These are phyloP conservation scores for Serilophus lunatus DNA, from an alignment of 2,113 vertebrate species.

Conservation along the genomic window DNA sequence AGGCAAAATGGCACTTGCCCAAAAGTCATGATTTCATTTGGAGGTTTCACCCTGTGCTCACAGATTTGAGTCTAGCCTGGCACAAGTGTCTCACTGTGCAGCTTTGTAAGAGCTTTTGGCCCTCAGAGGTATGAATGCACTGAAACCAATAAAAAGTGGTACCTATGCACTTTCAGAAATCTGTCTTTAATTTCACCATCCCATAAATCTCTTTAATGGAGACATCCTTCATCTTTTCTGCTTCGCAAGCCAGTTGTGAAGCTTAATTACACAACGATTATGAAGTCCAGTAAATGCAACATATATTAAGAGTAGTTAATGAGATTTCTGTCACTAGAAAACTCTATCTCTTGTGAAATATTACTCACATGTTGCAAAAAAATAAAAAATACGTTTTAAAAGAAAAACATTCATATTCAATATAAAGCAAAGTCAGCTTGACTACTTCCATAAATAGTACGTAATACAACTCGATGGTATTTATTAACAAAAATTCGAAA, in stretches of 20 bases:
- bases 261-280: slow-evolving; percentile 33
- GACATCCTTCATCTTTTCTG: slow-evolving; percentile 48
- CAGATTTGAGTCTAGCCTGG: neutral
- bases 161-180: neutral
- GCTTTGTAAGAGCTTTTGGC: neutral
- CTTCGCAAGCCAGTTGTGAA: slow-evolving; percentile 38
- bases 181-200: neutral
- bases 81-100: neutral
- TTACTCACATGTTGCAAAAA: neutral
- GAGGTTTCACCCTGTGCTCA: neutral
- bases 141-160: neutral
- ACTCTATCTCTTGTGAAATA: slow-evolving; percentile 6
- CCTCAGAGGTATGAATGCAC: neutral
- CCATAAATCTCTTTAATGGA: slow-evolving; percentile 35
- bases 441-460: neutral
- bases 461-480: neutral
- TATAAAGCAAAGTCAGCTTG: neutral
- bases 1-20: neutral
- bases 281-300: slow-evolving; percentile 47
- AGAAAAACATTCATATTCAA: neutral
- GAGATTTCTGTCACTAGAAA: slow-evolving; percentile 32
- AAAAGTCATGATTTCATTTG: neutral
- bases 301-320: slow-evolving; percentile 41
- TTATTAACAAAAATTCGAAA: neutral
- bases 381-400: neutral